Base-by-base conservation (phyloP, 1,140 invertebrate species). In the Halesus radiatus region DNA sequence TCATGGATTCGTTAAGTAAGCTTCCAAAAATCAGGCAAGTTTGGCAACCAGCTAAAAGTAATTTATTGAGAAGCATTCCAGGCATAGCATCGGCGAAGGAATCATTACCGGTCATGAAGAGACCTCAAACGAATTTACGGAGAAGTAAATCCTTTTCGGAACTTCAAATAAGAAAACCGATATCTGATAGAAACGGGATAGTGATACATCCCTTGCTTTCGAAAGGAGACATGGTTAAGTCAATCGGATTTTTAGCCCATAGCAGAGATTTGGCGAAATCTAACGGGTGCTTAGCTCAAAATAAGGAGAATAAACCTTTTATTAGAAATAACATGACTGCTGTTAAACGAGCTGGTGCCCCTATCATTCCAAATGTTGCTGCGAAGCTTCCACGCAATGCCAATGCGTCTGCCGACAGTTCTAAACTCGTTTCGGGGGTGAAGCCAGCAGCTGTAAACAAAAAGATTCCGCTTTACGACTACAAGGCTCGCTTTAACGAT, bases 391-490 rank as follows among this genome's bases (percentile, higher is more conserved):
- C 72, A 18, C 22, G 76, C 3, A 56, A 70, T 32, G 78, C 29
- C 1, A 75, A 74, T 74, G 29, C 10, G 3, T 18, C n/a, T 52
- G n/a, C 23, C 6, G 53, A 26, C 60, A 29, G 22, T 8, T 37
- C 62, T 20, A 32, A 62, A 20, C 15, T 23, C 16, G 10, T 26
- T 32, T 23, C 56, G 6, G 53, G 45, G 7, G 1, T 60, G 18
- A 81, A 80, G 32, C 16, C 75, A 0, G 26, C 56, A 1, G 16
- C 50, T 3, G 8, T 56, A 3, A 73, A 32, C 23, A 81, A 81
- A 60, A 86, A 86, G 6, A 87, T 88, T 54, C 84, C 88, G 0
- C 83, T 86, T 0, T 89, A 89, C 62, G 88, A 89, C 75, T 89
- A 85, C 76, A 89, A 89, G 66, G 86, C 87, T 3, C 86, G 88